Conservation (phyloP, 2,113 vertebrate species). For the Boulengerochromis microlepis region DNA sequence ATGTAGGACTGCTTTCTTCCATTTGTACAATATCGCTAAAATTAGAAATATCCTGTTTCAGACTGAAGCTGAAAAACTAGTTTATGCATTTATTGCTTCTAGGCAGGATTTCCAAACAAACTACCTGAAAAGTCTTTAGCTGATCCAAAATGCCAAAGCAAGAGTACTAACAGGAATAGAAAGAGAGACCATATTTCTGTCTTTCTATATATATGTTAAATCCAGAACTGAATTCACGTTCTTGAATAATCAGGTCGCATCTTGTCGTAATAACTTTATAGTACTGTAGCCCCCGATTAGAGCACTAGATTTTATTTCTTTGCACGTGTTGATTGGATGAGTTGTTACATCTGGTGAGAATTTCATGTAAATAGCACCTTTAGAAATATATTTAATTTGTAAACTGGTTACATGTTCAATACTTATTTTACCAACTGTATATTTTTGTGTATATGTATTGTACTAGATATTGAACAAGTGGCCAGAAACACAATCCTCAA, state of each 20-base stretch:
- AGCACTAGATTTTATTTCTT: not conserved
- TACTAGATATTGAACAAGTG: not conserved
- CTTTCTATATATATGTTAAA: not conserved
- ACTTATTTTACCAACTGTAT: rapidly evolving
- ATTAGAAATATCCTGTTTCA: rapidly evolving
- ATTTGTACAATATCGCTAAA: not conserved
- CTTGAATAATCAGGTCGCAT: not conserved
- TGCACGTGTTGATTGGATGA: not conserved
- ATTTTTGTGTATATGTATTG: not conserved
- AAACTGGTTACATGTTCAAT: rapidly evolving
- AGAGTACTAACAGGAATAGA: rapidly evolving
- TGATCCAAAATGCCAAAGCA: not conserved
- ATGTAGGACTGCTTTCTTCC: not conserved
- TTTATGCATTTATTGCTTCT: not conserved
- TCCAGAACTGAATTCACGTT: not conserved
- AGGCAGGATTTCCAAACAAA: not conserved
- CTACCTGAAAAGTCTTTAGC: not conserved
- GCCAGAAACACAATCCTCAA: not conserved
- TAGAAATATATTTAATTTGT: not conserved
- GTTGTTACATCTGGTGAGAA: not conserved
- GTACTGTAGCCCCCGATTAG: not conserved
- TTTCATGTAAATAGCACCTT: not conserved
- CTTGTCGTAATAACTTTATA: not conserved
- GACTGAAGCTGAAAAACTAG: not conserved
- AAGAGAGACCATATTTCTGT: not conserved